These are phyloP conservation scores for Atherinomorus stipes DNA, from an alignment of 2,113 vertebrate genomes.

Conservation along the genomic window DNA sequence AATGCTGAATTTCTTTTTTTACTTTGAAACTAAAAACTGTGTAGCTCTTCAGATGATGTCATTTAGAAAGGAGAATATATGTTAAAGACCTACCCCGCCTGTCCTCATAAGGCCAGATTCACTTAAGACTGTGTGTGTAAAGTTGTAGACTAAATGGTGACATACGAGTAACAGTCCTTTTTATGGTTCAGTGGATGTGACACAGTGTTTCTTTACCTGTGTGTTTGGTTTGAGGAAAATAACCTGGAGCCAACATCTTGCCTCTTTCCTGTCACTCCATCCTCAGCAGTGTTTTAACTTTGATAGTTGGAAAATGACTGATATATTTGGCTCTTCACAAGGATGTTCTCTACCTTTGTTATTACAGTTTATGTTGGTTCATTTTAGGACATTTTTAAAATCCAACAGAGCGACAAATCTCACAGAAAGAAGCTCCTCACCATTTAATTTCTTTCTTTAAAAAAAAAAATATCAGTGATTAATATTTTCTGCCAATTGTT, in stretches of 20 bases:
- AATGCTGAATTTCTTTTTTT: too few species aligned
- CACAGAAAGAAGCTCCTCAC: not conserved
- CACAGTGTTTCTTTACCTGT: constrained; percentile 17
- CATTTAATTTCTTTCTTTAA: constrained; percentile 14
- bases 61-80: not conserved
- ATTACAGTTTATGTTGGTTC: constrained; percentile 58
- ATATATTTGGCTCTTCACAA: constrained; percentile 48
- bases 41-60: constrained; percentile 18
- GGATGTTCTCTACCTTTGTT: constrained; percentile 39
- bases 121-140: constrained; percentile 41
- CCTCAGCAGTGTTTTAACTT: constrained; percentile 42
- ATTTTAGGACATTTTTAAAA: constrained; percentile 36
- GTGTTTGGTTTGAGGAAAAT: constrained; percentile 29
- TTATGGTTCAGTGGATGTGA: constrained; percentile 42
- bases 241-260: constrained; percentile 10
- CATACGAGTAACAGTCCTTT: constrained; percentile 27
- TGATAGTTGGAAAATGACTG: constrained; percentile 51
- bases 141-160: constrained; percentile 35
- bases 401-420: constrained; percentile 19
- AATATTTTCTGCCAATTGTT: constrained; percentile 43
- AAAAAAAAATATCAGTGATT: constrained; percentile 15
- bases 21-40: constrained; percentile 12
- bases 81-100: constrained; percentile 41
- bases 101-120: constrained; percentile 25
- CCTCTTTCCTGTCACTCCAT: constrained; percentile 37